Evolutionary conservation across 2,113 vertebrate genomes (phyloP), one percentile per base, ranked within the genome.

Genomic region (Sebastes schlegelii): DNA sequence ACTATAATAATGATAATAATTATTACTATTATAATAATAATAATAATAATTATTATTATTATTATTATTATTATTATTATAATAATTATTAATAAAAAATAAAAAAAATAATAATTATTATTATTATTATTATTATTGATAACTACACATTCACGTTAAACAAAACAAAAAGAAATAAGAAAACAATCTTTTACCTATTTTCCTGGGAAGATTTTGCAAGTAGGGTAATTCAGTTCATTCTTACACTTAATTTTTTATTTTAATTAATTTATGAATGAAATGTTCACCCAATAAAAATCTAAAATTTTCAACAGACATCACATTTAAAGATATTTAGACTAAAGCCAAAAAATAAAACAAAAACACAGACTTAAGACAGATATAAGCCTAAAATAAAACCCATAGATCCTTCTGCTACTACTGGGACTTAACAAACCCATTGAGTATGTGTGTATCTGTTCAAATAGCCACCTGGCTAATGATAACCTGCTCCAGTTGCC

Each of bases 401-500:
- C 26, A 26, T 26, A 26, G 26, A 26, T 26, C 2, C 26, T 26
- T 26, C 26, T 26, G 26, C 26, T 26, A 0, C 26, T 26, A 26
- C 26, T 26, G 2, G 26, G 26, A 26, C 26, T 26, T 26, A 26
- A 26, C 26, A 26, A 26, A 26, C 26, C 26, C 26, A 26, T 26
- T 3, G 2, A 3, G 10, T 26, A 1, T 11, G 60, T 52, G 23
- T 26, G 7, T 14, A 77, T 16, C 19, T 19, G 61, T 23, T 74
- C 2, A 61, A 26, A 26, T 26, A 26, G 26, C 26, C 26, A 26
- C 26, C 26, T 26, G 26, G 26, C 26, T 26, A 26, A 26, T 26
- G 26, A 60, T 16, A 73, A 55, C 61, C 83, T n/a, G 79, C 60
- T 58, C 6, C 48, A 16, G 77, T 68, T 77, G 66, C 76, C 58